A percentile compares a stretch with the other conserved stretches of the same genome.
Evolutionary conservation across 1,140 invertebrate species (phyloP).

Genomic region (Calosoma granatense): DNA sequence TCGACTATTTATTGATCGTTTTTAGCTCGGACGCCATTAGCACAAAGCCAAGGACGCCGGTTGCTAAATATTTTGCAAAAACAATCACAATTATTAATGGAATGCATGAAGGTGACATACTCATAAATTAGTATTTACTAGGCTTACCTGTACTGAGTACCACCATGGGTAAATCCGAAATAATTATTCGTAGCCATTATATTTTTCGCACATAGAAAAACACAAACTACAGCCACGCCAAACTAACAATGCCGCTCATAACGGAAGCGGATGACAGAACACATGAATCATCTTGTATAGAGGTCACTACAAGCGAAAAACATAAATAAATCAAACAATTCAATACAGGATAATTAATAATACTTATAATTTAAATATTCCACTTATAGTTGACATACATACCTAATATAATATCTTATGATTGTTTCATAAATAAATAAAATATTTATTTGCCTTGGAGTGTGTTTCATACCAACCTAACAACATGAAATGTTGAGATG

Average conservation of each 20-base stretch:
- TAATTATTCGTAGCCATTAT: conserved; percentile 85
- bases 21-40: conserved; percentile 23
- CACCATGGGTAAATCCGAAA: conserved; percentile 82
- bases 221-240: conserved; percentile 1
- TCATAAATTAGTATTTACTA: conserved; percentile 12
- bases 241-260: conserved; percentile 2
- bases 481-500: too few species aligned
- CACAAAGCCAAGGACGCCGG: conserved; percentile 29
- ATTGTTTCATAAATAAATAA: too few species aligned
- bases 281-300: too few species aligned
- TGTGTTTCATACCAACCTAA: too few species aligned
- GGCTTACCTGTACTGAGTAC: conserved; percentile 79
- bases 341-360: too few species aligned
- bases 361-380: too few species aligned
- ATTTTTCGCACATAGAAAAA: neutral
- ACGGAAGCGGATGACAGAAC: neutral
- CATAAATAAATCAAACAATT: too few species aligned
- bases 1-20: conserved; percentile 18
- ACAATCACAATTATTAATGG: neutral
- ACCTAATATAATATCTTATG: too few species aligned
- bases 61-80: neutral
- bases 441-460: too few species aligned
- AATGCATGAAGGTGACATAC: conserved; percentile 7
- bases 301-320: too few species aligned
- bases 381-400: too few species aligned